Conservation (phyloP, 1,140 invertebrate species). For the Bombus pyrosoma region DNA sequence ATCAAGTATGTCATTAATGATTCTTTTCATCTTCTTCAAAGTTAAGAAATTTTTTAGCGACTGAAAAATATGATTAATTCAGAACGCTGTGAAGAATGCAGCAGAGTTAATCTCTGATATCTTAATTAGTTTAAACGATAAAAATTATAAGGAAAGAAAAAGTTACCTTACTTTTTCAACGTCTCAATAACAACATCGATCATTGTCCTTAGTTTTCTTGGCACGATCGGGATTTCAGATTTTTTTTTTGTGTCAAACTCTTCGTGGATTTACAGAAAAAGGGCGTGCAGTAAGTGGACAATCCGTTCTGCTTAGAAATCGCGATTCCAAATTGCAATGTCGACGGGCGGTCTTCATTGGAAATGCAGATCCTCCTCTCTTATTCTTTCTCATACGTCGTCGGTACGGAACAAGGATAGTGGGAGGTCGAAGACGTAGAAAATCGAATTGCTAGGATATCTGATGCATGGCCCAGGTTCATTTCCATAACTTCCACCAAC, state of each 20-base stretch:
- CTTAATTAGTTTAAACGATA: neutral
- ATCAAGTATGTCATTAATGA: neutral
- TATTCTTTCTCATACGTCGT: neutral
- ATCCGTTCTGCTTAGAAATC: neutral
- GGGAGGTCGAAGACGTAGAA: neutral
- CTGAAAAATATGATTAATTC: too few relatives aligned
- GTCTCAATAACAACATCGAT: neutral
- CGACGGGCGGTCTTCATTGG: neutral
- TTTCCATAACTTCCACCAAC: conserved; percentile 33
- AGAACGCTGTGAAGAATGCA: too few relatives aligned
- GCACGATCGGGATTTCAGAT: too few relatives aligned
- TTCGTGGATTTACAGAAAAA: neutral
- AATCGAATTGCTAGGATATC: conserved; percentile 35
- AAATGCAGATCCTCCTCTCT: neutral
- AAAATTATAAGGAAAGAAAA: neutral
- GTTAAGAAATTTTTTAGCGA: neutral
- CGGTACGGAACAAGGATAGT: neutral
- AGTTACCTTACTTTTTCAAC: neutral
- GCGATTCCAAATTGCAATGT: neutral
- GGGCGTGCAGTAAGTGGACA: neutral
- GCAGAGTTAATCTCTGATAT: too few relatives aligned
- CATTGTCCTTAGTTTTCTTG: neutral
- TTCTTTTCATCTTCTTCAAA: neutral
- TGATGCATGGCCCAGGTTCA: conserved; percentile 14
- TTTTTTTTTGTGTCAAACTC: neutral